Evolutionary conservation across 1,140 invertebrate genomes (phyloP).

Genomic region (Drosophila seguyi): DNA sequence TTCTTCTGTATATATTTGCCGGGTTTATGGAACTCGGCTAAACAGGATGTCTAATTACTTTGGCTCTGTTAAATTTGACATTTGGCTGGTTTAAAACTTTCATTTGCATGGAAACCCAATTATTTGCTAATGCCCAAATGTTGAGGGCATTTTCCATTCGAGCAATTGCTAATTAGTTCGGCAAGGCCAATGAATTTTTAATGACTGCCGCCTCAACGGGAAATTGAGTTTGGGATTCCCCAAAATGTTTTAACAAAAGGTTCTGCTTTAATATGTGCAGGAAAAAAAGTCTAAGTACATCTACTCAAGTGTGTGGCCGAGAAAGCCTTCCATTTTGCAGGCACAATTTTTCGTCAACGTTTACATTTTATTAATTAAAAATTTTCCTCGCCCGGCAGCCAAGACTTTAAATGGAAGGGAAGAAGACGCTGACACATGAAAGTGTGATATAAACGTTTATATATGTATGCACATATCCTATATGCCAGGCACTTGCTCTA

Average conservation of each 20-base stretch:
- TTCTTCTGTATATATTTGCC: not conserved
- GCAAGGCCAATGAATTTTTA: slow-evolving; percentile 43
- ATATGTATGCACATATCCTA: slow-evolving; percentile 9
- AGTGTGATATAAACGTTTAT: slow-evolving; percentile 43
- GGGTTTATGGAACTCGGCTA: slow-evolving; percentile 13
- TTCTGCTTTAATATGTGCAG: not conserved
- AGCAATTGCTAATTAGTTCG: slow-evolving; percentile 53
- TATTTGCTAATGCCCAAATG: slow-evolving; percentile 46
- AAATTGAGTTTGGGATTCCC: slow-evolving; percentile 24
- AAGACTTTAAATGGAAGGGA: slow-evolving; percentile 31
- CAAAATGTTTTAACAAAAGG: not conserved
- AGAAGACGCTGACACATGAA: slow-evolving; percentile 35
- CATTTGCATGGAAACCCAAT: slow-evolving; percentile 71
- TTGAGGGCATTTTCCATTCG: slow-evolving; percentile 63
- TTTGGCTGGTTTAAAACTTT: slow-evolving; percentile 42
- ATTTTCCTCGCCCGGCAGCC: slow-evolving; percentile 20
- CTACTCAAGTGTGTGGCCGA: slow-evolving; percentile 14
- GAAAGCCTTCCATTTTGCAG: slow-evolving; percentile 5
- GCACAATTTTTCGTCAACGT: slow-evolving; percentile 51
- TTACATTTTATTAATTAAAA: slow-evolving; percentile 78
- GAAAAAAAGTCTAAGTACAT: not conserved
- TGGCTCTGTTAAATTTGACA: slow-evolving; percentile 51
- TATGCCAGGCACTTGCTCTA: slow-evolving; percentile 15
- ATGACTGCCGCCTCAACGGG: slow-evolving; percentile 18
- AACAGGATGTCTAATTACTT: slow-evolving; percentile 62